Conservation (phyloP, 2,797 vertebrate genomes). For the Sylvia borin region DNA sequence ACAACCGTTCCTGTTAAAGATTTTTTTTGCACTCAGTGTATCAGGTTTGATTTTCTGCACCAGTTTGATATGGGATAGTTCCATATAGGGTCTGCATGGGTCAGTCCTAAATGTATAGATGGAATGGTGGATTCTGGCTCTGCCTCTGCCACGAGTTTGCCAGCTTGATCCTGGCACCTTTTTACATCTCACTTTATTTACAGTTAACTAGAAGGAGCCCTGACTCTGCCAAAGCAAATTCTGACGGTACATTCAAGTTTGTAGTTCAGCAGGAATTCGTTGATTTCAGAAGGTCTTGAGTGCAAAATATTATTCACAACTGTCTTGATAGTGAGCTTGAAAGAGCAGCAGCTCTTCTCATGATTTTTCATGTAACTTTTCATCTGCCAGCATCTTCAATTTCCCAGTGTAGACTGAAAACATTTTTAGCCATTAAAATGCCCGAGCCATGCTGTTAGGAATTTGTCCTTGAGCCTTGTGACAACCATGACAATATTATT, state of each 20-base stretch:
- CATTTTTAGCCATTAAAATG: conserved; percentile 22
- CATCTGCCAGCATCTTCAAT: background rate
- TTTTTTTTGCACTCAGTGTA: background rate
- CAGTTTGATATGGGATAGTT: background rate
- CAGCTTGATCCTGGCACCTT: background rate
- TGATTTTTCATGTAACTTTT: background rate
- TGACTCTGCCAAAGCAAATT: background rate
- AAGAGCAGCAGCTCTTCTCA: background rate
- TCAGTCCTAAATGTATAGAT: background rate
- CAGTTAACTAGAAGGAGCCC: background rate
- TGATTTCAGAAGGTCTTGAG: background rate
- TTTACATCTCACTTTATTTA: background rate
- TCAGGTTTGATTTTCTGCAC: background rate
- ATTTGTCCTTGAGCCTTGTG: conserved; percentile 22
- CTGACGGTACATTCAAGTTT: background rate
- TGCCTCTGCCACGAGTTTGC: background rate
- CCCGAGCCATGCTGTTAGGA: background rate
- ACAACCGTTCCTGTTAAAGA: background rate
- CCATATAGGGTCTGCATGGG: background rate
- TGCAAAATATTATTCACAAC: background rate
- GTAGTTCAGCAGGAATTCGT: background rate
- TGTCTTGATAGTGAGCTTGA: background rate
- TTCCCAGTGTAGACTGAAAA: background rate
- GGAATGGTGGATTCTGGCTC: background rate
- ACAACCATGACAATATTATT: background rate